Evolutionary conservation across 2,113 vertebrate genomes (phyloP), one percentile per base, ranked within the genome.

Genomic region (Xiphorhynchus elegans): DNA sequence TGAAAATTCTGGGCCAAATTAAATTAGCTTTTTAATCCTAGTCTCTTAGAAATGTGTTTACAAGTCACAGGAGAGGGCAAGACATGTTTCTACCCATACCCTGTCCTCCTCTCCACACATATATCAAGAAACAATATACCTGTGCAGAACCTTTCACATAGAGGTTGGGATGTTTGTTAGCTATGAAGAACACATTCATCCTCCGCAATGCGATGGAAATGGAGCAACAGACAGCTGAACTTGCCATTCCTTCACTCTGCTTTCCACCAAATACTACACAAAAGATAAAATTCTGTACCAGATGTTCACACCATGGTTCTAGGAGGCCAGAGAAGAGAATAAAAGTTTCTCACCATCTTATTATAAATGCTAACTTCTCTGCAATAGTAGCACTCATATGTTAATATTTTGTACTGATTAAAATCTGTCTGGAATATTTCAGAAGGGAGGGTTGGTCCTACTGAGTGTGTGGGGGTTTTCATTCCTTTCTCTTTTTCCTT

Each of bases 391-490:
- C 49, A 82, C 83, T 92, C 75, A 77, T 58, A 37, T 56, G 59
- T 81, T 82, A 88, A 93, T 49, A 55, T 89, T 92, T 88, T 84
- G 29, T 29, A 66, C 37, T 68, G 72, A 67, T 75, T 83, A 84
- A 83, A 73, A 74, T 74, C 62, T 67, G 29, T 66, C 35, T 80
- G 77, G 49, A 87, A 75, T 77, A 85, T 95, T 90, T 95, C 67
- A 92, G 73, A 86, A 84, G 16, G 28, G 35, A 76, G 73, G 23
- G 33, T 44, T 85, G 21, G 15, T 77, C 77, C 17, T 66, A 47
- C 40, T 73, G 17, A 46, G 17, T 63, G 21, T 37, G 6, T 20
- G 29, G 6, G 31, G 17, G 44, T 10, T 72, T 84, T 74, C 31
- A 58, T 81, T 96, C 42, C 39, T 76, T 84, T 84, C 53, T 73